Evolutionary conservation across 1,140 invertebrate genomes (phyloP).

Genomic region (Drosophila sproati): DNA sequence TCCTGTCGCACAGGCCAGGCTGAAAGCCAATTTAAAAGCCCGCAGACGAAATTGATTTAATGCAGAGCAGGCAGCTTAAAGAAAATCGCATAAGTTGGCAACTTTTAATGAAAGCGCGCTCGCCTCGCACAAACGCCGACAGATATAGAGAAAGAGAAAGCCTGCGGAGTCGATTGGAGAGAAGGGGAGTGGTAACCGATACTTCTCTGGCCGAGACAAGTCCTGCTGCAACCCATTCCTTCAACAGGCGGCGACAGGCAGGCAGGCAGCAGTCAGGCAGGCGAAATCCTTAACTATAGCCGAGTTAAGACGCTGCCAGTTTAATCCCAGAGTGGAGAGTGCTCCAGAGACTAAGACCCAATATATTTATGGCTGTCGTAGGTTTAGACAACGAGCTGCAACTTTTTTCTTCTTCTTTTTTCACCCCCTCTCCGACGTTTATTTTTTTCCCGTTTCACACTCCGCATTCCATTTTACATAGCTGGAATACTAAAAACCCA

Average conservation of each 20-base stretch:
- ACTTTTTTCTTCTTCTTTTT: slow-evolving; percentile 5
- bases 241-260: slow-evolving; percentile 23
- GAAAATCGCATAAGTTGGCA: slow-evolving; percentile 75
- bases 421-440: slow-evolving; percentile 2
- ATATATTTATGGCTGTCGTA: slow-evolving; percentile 43
- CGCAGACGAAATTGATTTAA: slow-evolving; percentile 48
- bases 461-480: slow-evolving; percentile 28
- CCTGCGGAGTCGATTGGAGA: not conserved
- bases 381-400: slow-evolving; percentile 28
- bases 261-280: slow-evolving; percentile 2
- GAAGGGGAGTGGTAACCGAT: slow-evolving; percentile 17
- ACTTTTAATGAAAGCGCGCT: slow-evolving; percentile 65
- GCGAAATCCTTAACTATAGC: slow-evolving; percentile 71
- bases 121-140: not conserved
- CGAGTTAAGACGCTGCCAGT: slow-evolving; percentile 68
- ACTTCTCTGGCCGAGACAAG: not conserved
- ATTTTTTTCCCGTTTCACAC: slow-evolving; percentile 51
- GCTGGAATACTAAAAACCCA: not conserved
- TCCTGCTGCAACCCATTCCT: slow-evolving; percentile 27
- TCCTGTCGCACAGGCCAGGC: not conserved
- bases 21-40: slow-evolving; percentile 43
- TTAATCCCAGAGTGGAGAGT: slow-evolving; percentile 69
- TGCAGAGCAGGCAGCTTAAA: slow-evolving; percentile 57
- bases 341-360: slow-evolving; percentile 48
- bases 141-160: slow-evolving; percentile 5